These are phyloP conservation scores for Erebia epiphron DNA, from an alignment of 2,888 invertebrate genomes.

Conservation along the genomic window DNA sequence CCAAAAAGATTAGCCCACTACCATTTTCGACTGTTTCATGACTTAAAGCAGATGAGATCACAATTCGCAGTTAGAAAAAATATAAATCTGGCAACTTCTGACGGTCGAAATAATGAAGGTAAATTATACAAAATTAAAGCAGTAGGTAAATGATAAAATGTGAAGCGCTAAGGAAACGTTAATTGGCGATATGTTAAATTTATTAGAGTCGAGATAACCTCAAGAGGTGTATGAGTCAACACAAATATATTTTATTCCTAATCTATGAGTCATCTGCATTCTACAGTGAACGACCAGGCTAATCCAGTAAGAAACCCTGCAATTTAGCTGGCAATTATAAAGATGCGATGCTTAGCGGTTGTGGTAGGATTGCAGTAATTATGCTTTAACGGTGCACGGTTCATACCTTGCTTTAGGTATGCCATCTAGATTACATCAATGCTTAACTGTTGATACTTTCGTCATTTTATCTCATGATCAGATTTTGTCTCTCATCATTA, in stretches of 20 bases:
- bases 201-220: not conserved
- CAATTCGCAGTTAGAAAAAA: no score
- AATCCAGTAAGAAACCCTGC: slow-evolving; percentile 16
- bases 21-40: no score
- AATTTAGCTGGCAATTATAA: slow-evolving; percentile 25
- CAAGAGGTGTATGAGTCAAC: slow-evolving; percentile 12
- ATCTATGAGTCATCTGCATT: slow-evolving; percentile 12
- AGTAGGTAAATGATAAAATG: not conserved
- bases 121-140: not conserved
- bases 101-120: no score
- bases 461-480: not conserved
- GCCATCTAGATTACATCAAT: not conserved
- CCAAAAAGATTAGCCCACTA: no score
- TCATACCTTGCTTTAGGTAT: slow-evolving; percentile 13
- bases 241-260: slow-evolving; percentile 6
- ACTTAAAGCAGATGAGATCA: no score
- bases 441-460: not conserved
- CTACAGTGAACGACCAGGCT: slow-evolving; percentile 2
- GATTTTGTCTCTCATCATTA: no score
- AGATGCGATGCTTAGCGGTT: slow-evolving; percentile 30
- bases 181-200: not conserved
- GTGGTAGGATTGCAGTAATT: slow-evolving; percentile 30
- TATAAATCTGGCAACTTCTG: no score
- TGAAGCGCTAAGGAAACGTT: not conserved
- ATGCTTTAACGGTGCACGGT: slow-evolving; percentile 25